Base-by-base conservation (phyloP, 2,113 vertebrate species). In the Puntigrus tetrazona region DNA sequence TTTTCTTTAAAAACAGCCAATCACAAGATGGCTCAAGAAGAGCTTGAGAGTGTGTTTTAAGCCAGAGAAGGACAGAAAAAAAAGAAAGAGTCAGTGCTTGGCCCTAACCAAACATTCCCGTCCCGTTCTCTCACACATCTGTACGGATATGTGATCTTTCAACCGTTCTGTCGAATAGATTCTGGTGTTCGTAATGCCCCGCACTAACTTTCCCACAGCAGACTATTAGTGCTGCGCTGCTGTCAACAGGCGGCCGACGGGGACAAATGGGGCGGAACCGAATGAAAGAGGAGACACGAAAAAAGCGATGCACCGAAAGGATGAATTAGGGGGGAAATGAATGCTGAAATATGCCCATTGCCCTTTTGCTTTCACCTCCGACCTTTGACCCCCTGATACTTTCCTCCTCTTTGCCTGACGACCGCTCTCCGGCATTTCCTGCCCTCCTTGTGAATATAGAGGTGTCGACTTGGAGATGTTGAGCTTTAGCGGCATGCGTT, bases 341-440 rank as follows among this genome's bases (percentile, higher is more conserved):
- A 90, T 92, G 89, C 91, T 92, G 90, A 93, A 91, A 91, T 88
- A 91, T 88, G 81, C 83, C 87, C 88, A 83, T 89, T 92, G 84
- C 88, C 88, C 89, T 90, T 84, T 79, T 76, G 63, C 83, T 55
- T 86, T 88, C 85, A 89, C 78, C 86, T 86, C 75, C 47, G 72
- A 92, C 91, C 91, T 86, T 85, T 91, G 85, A 91, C 90, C 82
- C 86, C 88, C 75, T 55, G 81, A 89, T 47, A 84, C 87, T 87
- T 87, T 91, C 89, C 84, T 81, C 63, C 87, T 91, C 79, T 84
- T 90, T 84, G 88, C 87, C 88, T 92, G 90, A 90, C 82, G 72
- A 86, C 78, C 87, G 50, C 81, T 84, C 74, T 86, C 69, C 89
- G 90, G 90, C 85, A 92, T 93, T 92, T 93, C 92, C 92, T 93